Percentiles rank a stretch among this genome's conserved stretches.
phyloP scores from a whole-genome alignment of 2,888 invertebrate species.

The Troides aeacus region DNA sequence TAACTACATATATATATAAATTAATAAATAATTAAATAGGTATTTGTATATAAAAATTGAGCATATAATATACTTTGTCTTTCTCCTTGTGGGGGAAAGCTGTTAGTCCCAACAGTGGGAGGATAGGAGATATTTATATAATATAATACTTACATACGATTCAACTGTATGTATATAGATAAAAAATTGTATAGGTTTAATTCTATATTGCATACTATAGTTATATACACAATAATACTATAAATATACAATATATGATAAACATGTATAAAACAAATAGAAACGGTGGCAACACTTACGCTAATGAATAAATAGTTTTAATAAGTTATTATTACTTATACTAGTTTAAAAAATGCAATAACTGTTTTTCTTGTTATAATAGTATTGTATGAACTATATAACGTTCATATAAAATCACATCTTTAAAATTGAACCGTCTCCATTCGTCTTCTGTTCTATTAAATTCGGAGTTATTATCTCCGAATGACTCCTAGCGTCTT shows the following conservation, averaged over 20 bases:
- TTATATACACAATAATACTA: neutral
- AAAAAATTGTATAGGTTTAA: neutral
- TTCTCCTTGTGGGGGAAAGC: too few species aligned
- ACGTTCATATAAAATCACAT: slow-evolving; percentile 4
- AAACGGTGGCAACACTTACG: slow-evolving; percentile 23
- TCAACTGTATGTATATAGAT: neutral
- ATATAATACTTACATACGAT: neutral
- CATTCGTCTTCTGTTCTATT: neutral
- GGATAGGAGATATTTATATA: neutral
- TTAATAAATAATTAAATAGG: too few species aligned
- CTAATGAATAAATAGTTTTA: slow-evolving; percentile 19
- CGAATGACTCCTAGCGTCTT: slow-evolving; percentile 40
- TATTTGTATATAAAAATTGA: too few species aligned
- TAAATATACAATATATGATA: neutral
- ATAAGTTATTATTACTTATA: slow-evolving; percentile 16
- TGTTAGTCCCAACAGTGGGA: too few species aligned
- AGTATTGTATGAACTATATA: neutral
- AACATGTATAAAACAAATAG: neutral
- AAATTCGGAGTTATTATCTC: neutral
- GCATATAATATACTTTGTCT: too few species aligned
- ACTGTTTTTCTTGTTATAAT: slow-evolving; percentile 13
- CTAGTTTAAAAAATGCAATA: slow-evolving; percentile 24
- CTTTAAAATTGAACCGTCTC: neutral
- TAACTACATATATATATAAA: too few species aligned
- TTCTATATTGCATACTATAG: neutral